Evolutionary conservation across 2,797 vertebrate species (phyloP).

Genomic region (Liparis tanakae): DNA sequence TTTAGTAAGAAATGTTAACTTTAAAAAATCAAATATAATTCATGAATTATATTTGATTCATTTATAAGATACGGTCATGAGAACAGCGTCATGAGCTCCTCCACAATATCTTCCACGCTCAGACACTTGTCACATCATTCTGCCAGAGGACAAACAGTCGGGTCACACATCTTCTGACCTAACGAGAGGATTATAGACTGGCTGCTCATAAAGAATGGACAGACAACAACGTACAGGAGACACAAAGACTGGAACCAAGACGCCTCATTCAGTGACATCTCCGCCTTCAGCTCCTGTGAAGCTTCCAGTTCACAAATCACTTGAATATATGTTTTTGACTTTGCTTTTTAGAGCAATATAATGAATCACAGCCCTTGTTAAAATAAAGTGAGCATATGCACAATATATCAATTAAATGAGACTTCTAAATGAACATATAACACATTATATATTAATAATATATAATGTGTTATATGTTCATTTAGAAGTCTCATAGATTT

Average conservation of each 20-base stretch:
- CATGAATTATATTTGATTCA: background rate
- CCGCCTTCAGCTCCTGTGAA: background rate
- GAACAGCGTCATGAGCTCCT: background rate
- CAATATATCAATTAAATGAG: background rate
- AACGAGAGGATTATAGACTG: conserved; percentile 12
- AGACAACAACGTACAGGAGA: background rate
- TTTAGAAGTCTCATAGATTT: background rate
- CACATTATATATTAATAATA: too few species aligned
- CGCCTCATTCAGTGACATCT: background rate
- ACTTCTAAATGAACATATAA: too few species aligned
- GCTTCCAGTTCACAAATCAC: background rate
- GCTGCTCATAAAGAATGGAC: background rate
- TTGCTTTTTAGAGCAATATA: background rate
- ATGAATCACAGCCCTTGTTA: background rate
- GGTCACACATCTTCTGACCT: conserved; percentile 18
- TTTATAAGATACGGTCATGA: background rate
- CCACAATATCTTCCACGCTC: too few species aligned
- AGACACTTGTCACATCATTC: background rate
- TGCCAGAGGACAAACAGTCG: background rate
- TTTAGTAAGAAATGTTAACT: background rate
- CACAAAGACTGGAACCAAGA: conserved; percentile 1
- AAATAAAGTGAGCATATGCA: background rate
- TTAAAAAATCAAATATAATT: background rate
- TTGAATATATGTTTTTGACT: conserved; percentile 3
- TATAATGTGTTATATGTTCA: too few species aligned